Base-by-base conservation (phyloP, 2,113 vertebrate genomes). In the Heloderma charlesbogerti region DNA sequence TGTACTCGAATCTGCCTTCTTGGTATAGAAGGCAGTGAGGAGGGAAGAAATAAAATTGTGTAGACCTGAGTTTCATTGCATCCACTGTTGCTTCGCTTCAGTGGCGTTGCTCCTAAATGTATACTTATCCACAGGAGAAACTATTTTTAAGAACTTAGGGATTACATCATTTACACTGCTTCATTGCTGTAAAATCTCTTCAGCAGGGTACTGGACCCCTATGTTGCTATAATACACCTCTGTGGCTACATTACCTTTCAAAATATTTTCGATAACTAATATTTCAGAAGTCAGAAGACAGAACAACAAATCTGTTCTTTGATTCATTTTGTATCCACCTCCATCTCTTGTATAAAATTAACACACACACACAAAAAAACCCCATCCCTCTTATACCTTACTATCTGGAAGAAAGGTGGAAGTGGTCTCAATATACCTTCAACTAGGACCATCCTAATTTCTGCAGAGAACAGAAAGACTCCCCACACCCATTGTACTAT, bases 201-300 rank as follows among this genome's bases (percentile, higher is more conserved):
- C 45, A 71, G 43, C 67, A 72, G 40, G 6, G 31, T 31, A 54
- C 1, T 18, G 37, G 22, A 6, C 71, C 54, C 37, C 15, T 80
- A 15, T 29, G 13, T 25, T 82, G 22, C 3, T 22, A 37, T 66
- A 79, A 51, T 4, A 25, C n/a, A 40, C 37, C 20, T 40, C 63
- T 67, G 43, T 40, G 77, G 69, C 31, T 43, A 74, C 8, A 71
- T 77, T 37, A 29, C 34, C n/a, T 81, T 66, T 16, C 31, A 88
- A 79, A 86, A 27, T 27, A 27, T 16, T 57, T 12, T 31, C 22
- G 9, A 4, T 72, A 48, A 29, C 10, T 16, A 51, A 54, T 10
- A 13, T 51, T 79, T 66, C 1, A 6, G 34, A 66, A 37, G 0
- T 66, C 1, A 6, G 34, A 66, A 37, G 0, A 0, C 7, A 25